phyloP scores from a whole-genome alignment of 2,113 vertebrate species.

The Gymnorhina tibicen region DNA sequence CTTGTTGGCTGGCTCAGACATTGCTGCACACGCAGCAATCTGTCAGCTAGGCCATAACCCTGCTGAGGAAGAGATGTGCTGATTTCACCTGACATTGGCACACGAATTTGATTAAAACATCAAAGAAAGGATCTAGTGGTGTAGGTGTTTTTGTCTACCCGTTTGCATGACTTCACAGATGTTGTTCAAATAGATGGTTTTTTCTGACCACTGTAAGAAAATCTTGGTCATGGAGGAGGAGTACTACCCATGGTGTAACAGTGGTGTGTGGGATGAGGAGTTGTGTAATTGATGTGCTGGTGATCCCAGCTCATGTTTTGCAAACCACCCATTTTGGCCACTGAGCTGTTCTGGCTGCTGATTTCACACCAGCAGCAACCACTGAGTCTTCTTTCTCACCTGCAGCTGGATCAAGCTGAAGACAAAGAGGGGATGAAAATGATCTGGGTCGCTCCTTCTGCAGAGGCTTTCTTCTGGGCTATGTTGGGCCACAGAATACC shows the following conservation, averaged over 20 bases:
- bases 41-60: not conserved
- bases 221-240: not conserved
- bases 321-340: not conserved
- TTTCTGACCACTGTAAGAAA: not conserved
- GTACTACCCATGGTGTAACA: not conserved
- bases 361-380: not conserved
- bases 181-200: not conserved
- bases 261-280: not conserved
- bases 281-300: not conserved
- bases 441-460: not conserved
- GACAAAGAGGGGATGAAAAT: not conserved
- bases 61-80: not conserved
- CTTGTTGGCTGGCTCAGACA: not conserved
- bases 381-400: not conserved
- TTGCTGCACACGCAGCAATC: not conserved
- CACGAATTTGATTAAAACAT: conserved; percentile 13
- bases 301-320: not conserved
- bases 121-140: not conserved
- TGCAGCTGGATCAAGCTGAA: not conserved
- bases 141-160: not conserved
- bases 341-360: not conserved
- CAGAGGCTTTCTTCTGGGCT: not conserved
- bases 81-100: conserved; percentile 26
- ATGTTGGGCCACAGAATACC: not conserved
- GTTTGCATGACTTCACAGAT: not conserved